These are phyloP conservation scores for Rhopalosiphum nymphaeae DNA, from an alignment of 2,888 invertebrate species.

Conservation along the genomic window DNA sequence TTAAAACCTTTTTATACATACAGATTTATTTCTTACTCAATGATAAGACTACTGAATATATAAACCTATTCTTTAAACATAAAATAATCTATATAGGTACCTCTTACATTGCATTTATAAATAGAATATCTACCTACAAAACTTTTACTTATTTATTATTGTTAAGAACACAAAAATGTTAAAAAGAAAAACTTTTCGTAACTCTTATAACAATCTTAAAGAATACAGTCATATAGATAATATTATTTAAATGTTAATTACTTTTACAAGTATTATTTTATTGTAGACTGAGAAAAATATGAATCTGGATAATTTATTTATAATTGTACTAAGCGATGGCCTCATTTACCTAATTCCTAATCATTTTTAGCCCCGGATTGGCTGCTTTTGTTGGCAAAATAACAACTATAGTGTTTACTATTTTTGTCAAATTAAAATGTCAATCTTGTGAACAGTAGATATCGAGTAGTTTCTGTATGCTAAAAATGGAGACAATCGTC, in stretches of 20 bases:
- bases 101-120: neutral
- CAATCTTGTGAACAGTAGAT: constrained; percentile 44
- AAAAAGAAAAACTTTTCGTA: neutral
- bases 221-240: no score
- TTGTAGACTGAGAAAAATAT: neutral
- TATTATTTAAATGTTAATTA: neutral
- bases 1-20: neutral
- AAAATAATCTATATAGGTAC: neutral
- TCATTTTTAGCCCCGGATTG: constrained; percentile 57
- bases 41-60: neutral
- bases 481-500: constrained; percentile 54
- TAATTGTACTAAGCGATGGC: constrained; percentile 42
- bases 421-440: constrained; percentile 64
- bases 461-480: constrained; percentile 31
- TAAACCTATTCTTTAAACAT: neutral
- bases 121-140: neutral
- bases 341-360: constrained; percentile 57
- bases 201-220: neutral
- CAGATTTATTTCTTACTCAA: neutral
- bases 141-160: neutral
- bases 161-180: neutral
- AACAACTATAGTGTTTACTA: constrained; percentile 59
- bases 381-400: constrained; percentile 64
- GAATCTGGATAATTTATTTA: constrained; percentile 48
- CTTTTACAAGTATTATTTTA: constrained; percentile 2